Evolutionary conservation across 92 coral and sea anemone species (phyloP), one percentile per base, ranked within the genome.

Genomic region (Diadumene lineata): DNA sequence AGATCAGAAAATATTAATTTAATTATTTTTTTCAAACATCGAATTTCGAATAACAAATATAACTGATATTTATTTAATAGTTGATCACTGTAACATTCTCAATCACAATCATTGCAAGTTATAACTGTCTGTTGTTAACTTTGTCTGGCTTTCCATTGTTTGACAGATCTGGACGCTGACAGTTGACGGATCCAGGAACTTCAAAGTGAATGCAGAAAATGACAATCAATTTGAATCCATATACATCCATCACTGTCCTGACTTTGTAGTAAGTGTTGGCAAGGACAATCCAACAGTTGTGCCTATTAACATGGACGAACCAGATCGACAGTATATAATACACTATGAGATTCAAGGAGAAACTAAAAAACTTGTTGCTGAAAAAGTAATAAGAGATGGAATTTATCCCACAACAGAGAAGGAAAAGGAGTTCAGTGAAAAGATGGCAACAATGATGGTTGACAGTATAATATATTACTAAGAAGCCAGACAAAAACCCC

Each of bases 351-450:
- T 79, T 46, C 85, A 84, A 0, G 84, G 56, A 18, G 93, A 83
- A 7, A 69, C 24, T 28, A 61, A 77, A 11, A 88, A 86, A 50
- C 82, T 96, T 55, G 73, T 87, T 11, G 88, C 93, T 43, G 97
- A 96, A 61, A 89, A 81, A 57, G 97, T 89, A 50, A 77, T 86
- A 19, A 84, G 99, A 17, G 92, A 96, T 50, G 99, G 96, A 7
- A 86, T 80, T 1, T 87, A 82, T 67, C 96, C 96, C 0, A 85
- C 92, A 19, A 82, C 99, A 10, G 96, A 96, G 56, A 72, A 81
- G 64, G 88, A 77, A 69, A 88, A 44, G 48, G 77, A 83, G 64
- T 75, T 84, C 51, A 31, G 78, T 60, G 82, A 79, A 79, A 87
- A 69, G 73, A 66, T 87, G 86, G 92, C 89, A 0, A 56, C 77